A percentile compares a stretch with the other conserved stretches of the same genome.
phyloP scores from a whole-genome alignment of 2,113 vertebrate genomes.

The Vulpes lagopus region DNA sequence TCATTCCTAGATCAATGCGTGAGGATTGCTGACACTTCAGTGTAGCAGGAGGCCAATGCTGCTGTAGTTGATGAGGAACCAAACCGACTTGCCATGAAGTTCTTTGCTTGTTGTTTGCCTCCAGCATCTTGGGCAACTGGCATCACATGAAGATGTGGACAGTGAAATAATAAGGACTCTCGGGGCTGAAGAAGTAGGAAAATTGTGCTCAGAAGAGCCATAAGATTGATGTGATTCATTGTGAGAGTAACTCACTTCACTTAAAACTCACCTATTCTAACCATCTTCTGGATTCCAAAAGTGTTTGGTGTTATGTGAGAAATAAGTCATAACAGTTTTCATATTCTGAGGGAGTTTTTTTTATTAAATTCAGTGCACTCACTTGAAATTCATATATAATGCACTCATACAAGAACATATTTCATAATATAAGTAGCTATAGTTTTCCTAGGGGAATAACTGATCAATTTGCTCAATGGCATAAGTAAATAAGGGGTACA shows the following conservation, averaged over 20 bases:
- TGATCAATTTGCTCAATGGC: neutral
- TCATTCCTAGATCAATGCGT: neutral
- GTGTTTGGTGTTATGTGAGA: neutral
- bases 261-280: neutral
- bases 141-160: neutral
- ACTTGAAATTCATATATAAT: slow-evolving; percentile 2
- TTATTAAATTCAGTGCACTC: neutral
- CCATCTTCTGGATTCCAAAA: neutral
- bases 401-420: neutral
- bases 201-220: neutral
- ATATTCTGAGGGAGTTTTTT: neutral
- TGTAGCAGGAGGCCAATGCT: neutral
- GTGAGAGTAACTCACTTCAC: neutral
- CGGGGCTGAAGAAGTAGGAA: neutral
- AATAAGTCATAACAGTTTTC: neutral
- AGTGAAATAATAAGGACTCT: slow-evolving; percentile 30
- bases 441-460: neutral
- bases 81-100: neutral
- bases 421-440: neutral
- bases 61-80: neutral
- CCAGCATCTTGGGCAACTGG: neutral
- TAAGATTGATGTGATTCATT: neutral
- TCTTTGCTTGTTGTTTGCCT: slow-evolving; percentile 14
- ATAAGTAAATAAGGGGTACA: neutral
- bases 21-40: neutral